These are phyloP conservation scores for Andricus grossulariae DNA, from an alignment of 1,140 invertebrate genomes.

Conservation along the genomic window DNA sequence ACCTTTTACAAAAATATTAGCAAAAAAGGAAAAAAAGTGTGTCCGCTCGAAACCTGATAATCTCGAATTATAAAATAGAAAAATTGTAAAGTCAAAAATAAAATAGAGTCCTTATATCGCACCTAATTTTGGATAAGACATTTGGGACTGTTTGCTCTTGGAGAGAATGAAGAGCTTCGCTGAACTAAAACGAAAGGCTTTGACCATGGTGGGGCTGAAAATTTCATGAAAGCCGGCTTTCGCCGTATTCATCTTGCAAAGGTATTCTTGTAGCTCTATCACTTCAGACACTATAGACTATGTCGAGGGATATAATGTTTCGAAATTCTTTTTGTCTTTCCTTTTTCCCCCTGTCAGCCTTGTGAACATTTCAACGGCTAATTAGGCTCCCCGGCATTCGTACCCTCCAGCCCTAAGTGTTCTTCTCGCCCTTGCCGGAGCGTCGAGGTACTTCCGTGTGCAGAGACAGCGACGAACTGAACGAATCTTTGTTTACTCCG, in stretches of 20 bases:
- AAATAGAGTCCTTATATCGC: neutral
- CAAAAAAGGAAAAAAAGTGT: too few species aligned
- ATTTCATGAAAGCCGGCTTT: slow-evolving; percentile 25
- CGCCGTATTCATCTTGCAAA: slow-evolving; percentile 29
- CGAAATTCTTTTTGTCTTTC: slow-evolving; percentile 51
- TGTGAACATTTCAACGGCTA: slow-evolving; percentile 55
- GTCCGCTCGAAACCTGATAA: too few species aligned
- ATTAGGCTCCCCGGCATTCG: slow-evolving; percentile 61
- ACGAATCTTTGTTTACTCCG: slow-evolving; percentile 57
- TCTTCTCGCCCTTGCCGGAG: slow-evolving; percentile 54
- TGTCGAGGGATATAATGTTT: slow-evolving; percentile 43
- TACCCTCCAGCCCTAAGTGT: slow-evolving; percentile 59
- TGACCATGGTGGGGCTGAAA: neutral
- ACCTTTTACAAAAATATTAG: too few species aligned
- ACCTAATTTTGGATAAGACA: slow-evolving; percentile 7
- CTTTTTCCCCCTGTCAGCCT: slow-evolving; percentile 44
- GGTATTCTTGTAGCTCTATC: slow-evolving; percentile 25
- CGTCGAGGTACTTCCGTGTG: slow-evolving; percentile 31
- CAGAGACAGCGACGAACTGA: slow-evolving; percentile 52
- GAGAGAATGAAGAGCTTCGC: neutral
- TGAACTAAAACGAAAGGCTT: neutral
- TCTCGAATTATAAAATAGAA: too few species aligned
- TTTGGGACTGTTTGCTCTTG: slow-evolving; percentile 6
- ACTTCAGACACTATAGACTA: slow-evolving; percentile 27
- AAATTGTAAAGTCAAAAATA: too few species aligned